These are phyloP conservation scores for Drosophila subsilvestris DNA, from an alignment of 2,888 invertebrate species.

Conservation along the genomic window DNA sequence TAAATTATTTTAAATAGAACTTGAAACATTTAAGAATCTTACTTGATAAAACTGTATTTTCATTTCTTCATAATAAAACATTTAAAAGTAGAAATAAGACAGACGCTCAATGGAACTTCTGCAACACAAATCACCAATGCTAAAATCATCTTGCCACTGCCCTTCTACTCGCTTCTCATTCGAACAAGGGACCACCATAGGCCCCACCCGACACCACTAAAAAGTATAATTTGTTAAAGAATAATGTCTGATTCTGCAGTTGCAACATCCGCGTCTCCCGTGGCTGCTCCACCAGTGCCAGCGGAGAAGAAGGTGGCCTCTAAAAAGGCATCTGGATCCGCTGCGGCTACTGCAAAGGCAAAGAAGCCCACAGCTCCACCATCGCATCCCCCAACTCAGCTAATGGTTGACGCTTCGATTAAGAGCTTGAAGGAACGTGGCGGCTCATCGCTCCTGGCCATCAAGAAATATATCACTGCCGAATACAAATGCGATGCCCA, in stretches of 20 bases:
- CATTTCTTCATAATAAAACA: too few relatives aligned
- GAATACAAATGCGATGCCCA: constrained; percentile 59
- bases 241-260: constrained; percentile 23
- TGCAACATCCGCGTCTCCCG: constrained; percentile 48
- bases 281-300: constrained; percentile 33
- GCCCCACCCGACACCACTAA: too few relatives aligned
- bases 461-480: constrained; percentile 56
- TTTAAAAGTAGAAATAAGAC: too few relatives aligned
- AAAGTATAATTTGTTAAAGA: too few relatives aligned
- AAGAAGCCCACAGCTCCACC: constrained; percentile 33
- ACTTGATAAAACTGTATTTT: too few relatives aligned
- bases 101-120: too few relatives aligned
- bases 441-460: constrained; percentile 58
- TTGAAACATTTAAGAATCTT: too few relatives aligned
- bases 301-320: constrained; percentile 41
- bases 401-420: constrained; percentile 56
- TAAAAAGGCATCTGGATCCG: constrained; percentile 35
- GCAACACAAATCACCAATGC: too few relatives aligned
- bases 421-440: constrained; percentile 56
- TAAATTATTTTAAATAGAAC: too few relatives aligned
- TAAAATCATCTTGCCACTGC: too few relatives aligned
- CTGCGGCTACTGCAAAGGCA: constrained; percentile 20
- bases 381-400: constrained; percentile 55
- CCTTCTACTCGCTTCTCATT: too few relatives aligned
- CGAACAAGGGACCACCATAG: too few relatives aligned